Conservation (phyloP, 2,797 vertebrate species). For the Crypturellus tataupa region DNA sequence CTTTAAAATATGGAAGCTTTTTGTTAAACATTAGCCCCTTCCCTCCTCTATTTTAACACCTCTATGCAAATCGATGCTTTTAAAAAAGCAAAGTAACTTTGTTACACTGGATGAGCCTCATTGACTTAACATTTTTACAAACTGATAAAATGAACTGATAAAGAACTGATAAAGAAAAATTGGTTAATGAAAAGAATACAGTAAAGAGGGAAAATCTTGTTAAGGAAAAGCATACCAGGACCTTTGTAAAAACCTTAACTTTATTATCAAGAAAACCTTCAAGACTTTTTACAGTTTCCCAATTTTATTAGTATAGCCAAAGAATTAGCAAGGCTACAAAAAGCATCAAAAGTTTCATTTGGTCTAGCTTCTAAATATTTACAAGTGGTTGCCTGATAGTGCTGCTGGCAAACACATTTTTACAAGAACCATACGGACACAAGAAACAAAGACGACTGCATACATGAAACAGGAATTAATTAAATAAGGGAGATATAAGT, state of each 20-base stretch:
- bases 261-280: neutral
- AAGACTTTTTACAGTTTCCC: neutral
- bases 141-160: constrained; percentile 26
- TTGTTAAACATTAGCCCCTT: neutral
- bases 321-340: neutral
- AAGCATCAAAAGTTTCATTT: neutral
- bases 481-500: neutral
- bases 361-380: neutral
- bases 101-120: neutral
- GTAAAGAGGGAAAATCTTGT: neutral
- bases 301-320: neutral
- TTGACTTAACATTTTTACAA: neutral
- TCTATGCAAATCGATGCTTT: neutral
- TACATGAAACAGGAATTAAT: neutral
- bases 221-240: neutral
- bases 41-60: neutral
- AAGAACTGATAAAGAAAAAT: neutral
- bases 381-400: neutral
- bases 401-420: neutral
- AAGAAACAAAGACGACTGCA: neutral
- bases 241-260: neutral
- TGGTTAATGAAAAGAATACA: neutral
- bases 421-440: neutral
- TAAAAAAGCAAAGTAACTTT: constrained; percentile 22
- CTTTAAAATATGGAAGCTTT: neutral